Percentiles rank a stretch among this genome's conserved stretches.
Conservation (phyloP, 2,113 vertebrate genomes). For the Chaetops frenatus region DNA sequence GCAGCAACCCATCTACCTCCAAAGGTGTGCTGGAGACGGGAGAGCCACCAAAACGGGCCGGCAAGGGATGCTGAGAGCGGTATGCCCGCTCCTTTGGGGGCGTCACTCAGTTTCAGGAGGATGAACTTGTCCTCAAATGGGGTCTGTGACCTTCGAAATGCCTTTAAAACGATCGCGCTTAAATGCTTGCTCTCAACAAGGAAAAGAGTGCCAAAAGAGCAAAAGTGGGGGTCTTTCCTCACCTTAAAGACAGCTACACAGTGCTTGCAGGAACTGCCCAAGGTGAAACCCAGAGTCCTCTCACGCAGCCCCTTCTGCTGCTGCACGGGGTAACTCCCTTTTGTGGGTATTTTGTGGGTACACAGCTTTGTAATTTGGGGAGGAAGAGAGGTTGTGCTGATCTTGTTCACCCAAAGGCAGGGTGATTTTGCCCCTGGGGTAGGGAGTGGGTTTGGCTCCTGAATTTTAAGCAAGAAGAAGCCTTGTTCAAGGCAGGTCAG, state of each 20-base stretch:
- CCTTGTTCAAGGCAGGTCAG: not conserved
- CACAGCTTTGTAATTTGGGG: not conserved
- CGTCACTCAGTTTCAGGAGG: not conserved
- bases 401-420: not conserved
- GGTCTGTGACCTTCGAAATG: not conserved
- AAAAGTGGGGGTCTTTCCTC: accelerated
- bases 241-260: not conserved
- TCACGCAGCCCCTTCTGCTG: not conserved
- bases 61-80: not conserved
- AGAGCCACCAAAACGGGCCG: accelerated
- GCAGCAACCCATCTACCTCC: not conserved
- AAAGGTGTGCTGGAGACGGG: accelerated
- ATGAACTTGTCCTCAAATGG: not conserved
- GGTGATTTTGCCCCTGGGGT: not conserved
- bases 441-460: not conserved
- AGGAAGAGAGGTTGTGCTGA: not conserved
- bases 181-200: not conserved
- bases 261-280: not conserved
- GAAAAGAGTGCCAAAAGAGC: not conserved
- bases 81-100: not conserved
- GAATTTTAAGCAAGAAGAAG: not conserved
- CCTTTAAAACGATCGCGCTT: not conserved
- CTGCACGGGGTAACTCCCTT: not conserved
- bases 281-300: not conserved
- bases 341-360: not conserved